Evolutionary conservation across 2,888 invertebrate genomes (phyloP).

Genomic region (Geotrupes spiniger): DNA sequence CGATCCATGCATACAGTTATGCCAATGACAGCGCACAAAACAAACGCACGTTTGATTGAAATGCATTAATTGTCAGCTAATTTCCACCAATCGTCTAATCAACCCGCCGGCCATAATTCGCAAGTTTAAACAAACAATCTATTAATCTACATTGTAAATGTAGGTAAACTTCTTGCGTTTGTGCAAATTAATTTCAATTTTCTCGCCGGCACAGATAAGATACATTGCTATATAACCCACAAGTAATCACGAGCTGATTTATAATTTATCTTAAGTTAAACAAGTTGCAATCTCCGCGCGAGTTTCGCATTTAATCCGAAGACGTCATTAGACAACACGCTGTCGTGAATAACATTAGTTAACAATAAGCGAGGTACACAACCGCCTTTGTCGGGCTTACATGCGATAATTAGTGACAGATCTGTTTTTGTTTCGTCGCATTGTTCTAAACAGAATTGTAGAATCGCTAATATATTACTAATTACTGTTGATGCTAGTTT

Average conservation of each 20-base stretch:
- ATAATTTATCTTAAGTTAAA: conserved; percentile 27
- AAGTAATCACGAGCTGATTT: conserved; percentile 31
- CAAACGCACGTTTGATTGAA: no score
- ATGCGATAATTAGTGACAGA: conserved; percentile 2
- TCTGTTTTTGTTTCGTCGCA: conserved; percentile 1
- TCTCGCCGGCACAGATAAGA: conserved; percentile 24
- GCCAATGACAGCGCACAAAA: background rate
- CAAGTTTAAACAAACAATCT: no score
- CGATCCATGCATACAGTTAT: conserved; percentile 16
- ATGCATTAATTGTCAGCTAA: no score
- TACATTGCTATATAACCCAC: conserved; percentile 28
- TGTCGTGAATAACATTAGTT: conserved; percentile 5
- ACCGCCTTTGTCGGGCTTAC: background rate
- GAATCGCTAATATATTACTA: no score
- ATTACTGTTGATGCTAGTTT: no score
- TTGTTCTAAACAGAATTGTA: background rate
- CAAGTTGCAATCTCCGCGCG: conserved; percentile 4
- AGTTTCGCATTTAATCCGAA: conserved; percentile 3
- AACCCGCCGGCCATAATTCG: background rate
- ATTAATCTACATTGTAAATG: conserved; percentile 1
- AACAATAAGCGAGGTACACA: conserved; percentile 3
- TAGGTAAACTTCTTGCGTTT: background rate
- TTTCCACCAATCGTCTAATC: no score
- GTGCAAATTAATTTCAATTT: conserved; percentile 30
- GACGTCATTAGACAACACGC: conserved; percentile 7